Base-by-base conservation (phyloP, 2,888 invertebrate species). In the Ceriagrion tenellum region DNA sequence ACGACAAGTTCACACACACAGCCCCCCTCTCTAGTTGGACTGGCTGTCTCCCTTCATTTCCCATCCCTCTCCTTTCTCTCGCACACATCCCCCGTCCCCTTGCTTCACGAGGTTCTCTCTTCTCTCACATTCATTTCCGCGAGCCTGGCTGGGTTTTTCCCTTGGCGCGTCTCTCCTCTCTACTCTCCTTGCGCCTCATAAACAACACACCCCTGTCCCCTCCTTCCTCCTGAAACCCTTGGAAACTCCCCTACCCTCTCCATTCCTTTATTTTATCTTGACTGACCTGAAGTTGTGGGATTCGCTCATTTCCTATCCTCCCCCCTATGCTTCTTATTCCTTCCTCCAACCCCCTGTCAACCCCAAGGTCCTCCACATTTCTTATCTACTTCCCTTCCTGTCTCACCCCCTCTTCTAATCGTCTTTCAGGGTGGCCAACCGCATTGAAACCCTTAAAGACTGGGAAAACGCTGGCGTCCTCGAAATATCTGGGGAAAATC, bases 41-140 rank as follows among this genome's bases (percentile, higher is more conserved):
- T 47, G 47, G 8, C 59, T 59, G 0, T 47, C 88, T 10, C 89
- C 55, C 55, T 3, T 8, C 89, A 6, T 47, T 12, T 35, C 16
- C 89, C 47, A 6, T 10, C 47, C 55, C 16, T 23, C 55, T 26
- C 63, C 74, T 93, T 93, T 93, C 40, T 89, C 89, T 16, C 13
- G 20, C 47, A 2, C 16, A 40, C n/a, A 13, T 18, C 35, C 30
- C 69, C 69, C n/a, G n/a, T n/a, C n/a, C n/a, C 69, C 18, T 35
- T 16, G 35, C 81, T 26, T 81, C 81, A 81, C 1, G 35, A 81
- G 35, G 81, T 35, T 30, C 35, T 59, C 59, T 59, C 18, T 26
- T 81, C 81, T 69, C 69, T 81, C 81, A 35, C 35, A 81, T 81
- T 81, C 81, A 81, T 81, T 81, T 81, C 81, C 81, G 30, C 81